Conservation (phyloP, 53 echinoderm and acorn worm genomes). For the Paracentrotus lividus region DNA sequence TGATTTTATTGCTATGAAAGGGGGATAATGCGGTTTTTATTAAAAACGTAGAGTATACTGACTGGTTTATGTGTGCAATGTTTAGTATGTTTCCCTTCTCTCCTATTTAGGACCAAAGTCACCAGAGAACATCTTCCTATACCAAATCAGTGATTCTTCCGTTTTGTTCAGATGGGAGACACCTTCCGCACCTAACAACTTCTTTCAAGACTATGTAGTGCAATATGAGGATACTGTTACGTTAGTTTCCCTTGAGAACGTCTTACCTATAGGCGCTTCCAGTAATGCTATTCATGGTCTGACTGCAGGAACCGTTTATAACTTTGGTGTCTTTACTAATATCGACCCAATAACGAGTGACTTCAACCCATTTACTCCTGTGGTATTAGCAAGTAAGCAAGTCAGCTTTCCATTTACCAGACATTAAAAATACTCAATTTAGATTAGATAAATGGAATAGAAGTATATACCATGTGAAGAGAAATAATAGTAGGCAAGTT, state of each 20-base stretch:
- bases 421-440: no score
- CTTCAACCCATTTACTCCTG: background rate
- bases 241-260: background rate
- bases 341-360: constrained; percentile 30
- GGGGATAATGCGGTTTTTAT: no score
- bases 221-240: background rate
- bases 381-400: background rate
- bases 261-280: background rate
- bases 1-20: no score
- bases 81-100: no score
- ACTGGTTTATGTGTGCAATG: no score
- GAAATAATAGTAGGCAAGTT: no score
- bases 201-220: constrained; percentile 23
- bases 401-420: background rate
- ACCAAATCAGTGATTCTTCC: background rate
- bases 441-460: no score
- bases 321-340: constrained; percentile 28
- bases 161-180: constrained; percentile 43
- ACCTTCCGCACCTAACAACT: constrained; percentile 45
- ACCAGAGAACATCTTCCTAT: constrained; percentile 5
- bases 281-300: constrained; percentile 9
- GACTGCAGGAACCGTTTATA: background rate
- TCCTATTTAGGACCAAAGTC: constrained; percentile 42
- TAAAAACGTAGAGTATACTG: no score
- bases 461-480: no score